Conservation (phyloP, 1,140 invertebrate genomes). For the Galendromus occidentalis region DNA sequence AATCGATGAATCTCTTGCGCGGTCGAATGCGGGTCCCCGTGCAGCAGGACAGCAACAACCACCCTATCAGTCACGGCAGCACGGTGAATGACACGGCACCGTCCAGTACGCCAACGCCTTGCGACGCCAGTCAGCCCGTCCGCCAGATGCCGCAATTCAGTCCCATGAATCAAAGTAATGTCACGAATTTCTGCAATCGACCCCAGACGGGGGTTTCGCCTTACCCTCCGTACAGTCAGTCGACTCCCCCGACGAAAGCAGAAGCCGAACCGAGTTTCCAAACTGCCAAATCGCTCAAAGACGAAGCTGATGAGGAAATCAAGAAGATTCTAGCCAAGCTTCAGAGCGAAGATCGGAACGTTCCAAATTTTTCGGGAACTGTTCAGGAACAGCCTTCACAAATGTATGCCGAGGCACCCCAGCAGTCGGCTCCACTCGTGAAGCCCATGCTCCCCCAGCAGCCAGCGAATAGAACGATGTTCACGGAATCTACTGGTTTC, state of each 20-base stretch:
- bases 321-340: conserved; percentile 6
- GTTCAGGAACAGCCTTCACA: neutral
- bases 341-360: neutral
- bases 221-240: neutral
- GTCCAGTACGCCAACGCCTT: neutral
- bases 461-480: neutral
- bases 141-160: neutral
- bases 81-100: neutral
- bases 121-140: neutral
- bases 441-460: neutral
- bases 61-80: neutral
- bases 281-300: neutral
- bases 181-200: neutral
- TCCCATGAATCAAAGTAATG: neutral
- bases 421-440: neutral
- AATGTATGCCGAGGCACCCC: neutral
- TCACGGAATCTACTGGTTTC: neutral
- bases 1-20: neutral
- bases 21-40: neutral
- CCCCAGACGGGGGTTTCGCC: neutral
- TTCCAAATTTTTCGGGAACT: neutral
- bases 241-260: neutral
- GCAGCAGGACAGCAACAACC: neutral
- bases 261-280: neutral
- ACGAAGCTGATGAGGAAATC: conserved; percentile 2